Conservation (phyloP, 2,888 invertebrate species). For the Tachystola acroxantha region DNA sequence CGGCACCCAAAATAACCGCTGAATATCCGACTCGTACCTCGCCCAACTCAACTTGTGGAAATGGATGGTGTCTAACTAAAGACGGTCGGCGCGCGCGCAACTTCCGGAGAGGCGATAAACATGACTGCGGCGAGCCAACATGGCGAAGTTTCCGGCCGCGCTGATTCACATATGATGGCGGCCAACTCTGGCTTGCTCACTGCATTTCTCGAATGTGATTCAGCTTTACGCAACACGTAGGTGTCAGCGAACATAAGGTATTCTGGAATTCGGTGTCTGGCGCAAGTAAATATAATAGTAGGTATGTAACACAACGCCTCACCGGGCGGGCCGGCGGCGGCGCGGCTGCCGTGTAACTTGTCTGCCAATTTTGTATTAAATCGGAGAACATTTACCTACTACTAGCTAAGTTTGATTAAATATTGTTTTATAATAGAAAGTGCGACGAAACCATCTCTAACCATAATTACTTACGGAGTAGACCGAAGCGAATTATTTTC, state of each 20-base stretch:
- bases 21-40: slow-evolving; percentile 69
- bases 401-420: too few relatives aligned
- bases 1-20: slow-evolving; percentile 61
- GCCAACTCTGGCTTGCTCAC: slow-evolving; percentile 63
- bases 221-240: slow-evolving; percentile 66
- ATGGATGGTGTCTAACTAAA: slow-evolving; percentile 58
- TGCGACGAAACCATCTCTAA: too few relatives aligned
- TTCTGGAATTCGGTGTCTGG: slow-evolving; percentile 50
- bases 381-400: not conserved
- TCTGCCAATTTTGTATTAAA: too few relatives aligned
- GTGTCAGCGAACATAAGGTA: slow-evolving; percentile 47
- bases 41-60: slow-evolving; percentile 60
- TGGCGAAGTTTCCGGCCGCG: slow-evolving; percentile 73
- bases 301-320: slow-evolving; percentile 13
- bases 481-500: too few relatives aligned
- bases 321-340: slow-evolving; percentile 7
- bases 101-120: slow-evolving; percentile 74
- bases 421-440: too few relatives aligned
- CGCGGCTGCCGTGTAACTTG: too few relatives aligned
- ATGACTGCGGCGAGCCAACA: slow-evolving; percentile 67
- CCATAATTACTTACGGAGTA: too few relatives aligned
- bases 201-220: slow-evolving; percentile 73
- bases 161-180: slow-evolving; percentile 68
- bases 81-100: slow-evolving; percentile 73
- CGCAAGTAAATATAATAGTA: too few relatives aligned